Evolutionary conservation across 1,140 invertebrate genomes (phyloP).

Genomic region (Stegodyphus dumicola): DNA sequence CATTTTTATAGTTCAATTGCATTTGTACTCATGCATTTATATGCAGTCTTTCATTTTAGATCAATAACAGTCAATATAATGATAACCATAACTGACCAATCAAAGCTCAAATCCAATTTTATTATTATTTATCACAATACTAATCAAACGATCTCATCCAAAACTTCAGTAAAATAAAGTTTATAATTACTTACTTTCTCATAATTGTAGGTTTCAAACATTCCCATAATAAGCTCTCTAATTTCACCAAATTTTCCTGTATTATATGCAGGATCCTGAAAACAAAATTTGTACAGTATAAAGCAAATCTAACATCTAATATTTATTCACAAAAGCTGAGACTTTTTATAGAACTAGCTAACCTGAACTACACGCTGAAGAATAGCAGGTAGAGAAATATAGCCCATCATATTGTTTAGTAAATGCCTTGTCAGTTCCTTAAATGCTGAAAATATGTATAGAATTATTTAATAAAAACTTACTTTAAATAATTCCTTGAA

Average conservation of each 20-base stretch:
- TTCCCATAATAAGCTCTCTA: slow-evolving; percentile 71
- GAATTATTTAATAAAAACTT: not conserved
- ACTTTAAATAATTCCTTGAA: no score
- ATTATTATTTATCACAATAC: not conserved
- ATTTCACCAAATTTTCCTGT: slow-evolving; percentile 73
- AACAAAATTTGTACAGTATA: slow-evolving; percentile 3
- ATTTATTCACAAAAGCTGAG: not conserved
- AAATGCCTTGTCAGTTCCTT: slow-evolving; percentile 71
- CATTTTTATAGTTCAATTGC: no score
- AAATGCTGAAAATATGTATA: slow-evolving; percentile 63
- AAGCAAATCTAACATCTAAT: not conserved
- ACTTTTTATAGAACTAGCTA: not conserved
- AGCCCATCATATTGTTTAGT: slow-evolving; percentile 74
- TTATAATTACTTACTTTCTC: slow-evolving; percentile 66
- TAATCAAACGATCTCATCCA: not conserved
- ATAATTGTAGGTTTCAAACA: slow-evolving; percentile 74
- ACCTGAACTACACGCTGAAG: slow-evolving; percentile 72
- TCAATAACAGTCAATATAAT: not conserved
- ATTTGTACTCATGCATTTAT: no score
- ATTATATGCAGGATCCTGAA: slow-evolving; percentile 71
- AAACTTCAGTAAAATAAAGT: not conserved
- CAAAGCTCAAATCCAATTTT: not conserved
- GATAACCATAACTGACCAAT: not conserved
- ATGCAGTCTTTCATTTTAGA: not conserved
- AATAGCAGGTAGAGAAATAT: slow-evolving; percentile 73